A percentile compares a stretch with the other conserved stretches of the same genome.
These are phyloP conservation scores for Willisornis vidua DNA, from an alignment of 2,113 vertebrate species.

Conservation along the genomic window DNA sequence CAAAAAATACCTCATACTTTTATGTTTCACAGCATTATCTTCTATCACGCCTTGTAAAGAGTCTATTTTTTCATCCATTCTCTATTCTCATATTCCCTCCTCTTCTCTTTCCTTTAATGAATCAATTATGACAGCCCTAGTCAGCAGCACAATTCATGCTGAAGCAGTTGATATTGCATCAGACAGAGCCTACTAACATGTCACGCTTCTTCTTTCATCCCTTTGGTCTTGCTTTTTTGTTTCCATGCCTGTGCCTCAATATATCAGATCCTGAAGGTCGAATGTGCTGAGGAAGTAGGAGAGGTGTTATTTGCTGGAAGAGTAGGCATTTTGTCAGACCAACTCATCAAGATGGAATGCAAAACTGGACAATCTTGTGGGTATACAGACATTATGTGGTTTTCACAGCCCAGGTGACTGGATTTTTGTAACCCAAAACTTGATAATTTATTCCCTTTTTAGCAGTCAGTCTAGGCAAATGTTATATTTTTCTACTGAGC, in stretches of 20 bases:
- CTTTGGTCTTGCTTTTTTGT: not conserved
- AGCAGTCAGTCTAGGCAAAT: not conserved
- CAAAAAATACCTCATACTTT: not conserved
- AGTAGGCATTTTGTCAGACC: not conserved
- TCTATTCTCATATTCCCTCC: not conserved
- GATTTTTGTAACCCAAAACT: not conserved
- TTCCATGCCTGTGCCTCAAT: not conserved
- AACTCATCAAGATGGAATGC: not conserved
- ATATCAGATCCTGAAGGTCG: not conserved
- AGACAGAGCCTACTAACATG: not conserved
- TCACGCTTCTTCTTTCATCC: not conserved
- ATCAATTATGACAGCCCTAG: not conserved
- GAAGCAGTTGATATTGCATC: not conserved
- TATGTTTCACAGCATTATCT: not conserved
- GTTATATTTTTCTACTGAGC: not conserved
- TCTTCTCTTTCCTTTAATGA: not conserved
- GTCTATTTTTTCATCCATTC: not conserved
- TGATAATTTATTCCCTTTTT: not conserved
- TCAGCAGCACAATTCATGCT: not conserved
- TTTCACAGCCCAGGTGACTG: not conserved
- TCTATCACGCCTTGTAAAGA: rapidly evolving
- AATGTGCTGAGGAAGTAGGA: not conserved
- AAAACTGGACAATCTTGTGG: not conserved
- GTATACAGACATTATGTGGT: not conserved
- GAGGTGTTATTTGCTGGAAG: not conserved